phyloP scores from a whole-genome alignment of 1,140 invertebrate genomes.

The Drosophila azteca region DNA sequence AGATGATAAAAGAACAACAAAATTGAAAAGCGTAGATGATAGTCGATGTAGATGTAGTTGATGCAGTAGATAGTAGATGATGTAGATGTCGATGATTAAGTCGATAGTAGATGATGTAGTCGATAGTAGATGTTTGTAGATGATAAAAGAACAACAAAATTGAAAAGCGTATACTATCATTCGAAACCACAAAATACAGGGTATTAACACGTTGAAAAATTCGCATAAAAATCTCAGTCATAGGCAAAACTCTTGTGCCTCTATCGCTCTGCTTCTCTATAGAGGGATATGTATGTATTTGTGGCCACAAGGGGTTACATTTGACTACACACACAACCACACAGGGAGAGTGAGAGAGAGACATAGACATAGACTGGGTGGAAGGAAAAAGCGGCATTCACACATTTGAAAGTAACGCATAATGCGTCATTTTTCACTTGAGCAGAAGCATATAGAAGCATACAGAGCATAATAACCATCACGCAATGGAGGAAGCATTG shows the following conservation, averaged over 20 bases:
- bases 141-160: too few relatives aligned
- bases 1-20: too few relatives aligned
- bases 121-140: too few relatives aligned
- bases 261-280: constrained; percentile 21
- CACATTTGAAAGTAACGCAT: constrained; percentile 56
- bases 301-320: constrained; percentile 59
- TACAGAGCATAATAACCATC: constrained; percentile 25
- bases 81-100: too few relatives aligned
- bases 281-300: constrained; percentile 36
- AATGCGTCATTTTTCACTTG: constrained; percentile 76
- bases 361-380: neutral
- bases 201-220: constrained; percentile 35
- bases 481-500: constrained; percentile 6
- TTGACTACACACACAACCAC: constrained; percentile 43
- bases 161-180: too few relatives aligned
- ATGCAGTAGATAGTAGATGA: too few relatives aligned
- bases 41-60: too few relatives aligned
- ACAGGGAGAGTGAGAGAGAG: constrained; percentile 7
- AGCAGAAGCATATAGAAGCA: constrained; percentile 55
- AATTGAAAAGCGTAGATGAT: too few relatives aligned
- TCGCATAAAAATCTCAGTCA: constrained; percentile 62
- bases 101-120: too few relatives aligned
- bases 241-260: constrained; percentile 44
- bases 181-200: constrained; percentile 18
- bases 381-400: constrained; percentile 24